Percentiles rank a stretch among this genome's conserved stretches.
phyloP scores from a whole-genome alignment of 2,797 vertebrate genomes.

The Hypotaenidia okinawae region DNA sequence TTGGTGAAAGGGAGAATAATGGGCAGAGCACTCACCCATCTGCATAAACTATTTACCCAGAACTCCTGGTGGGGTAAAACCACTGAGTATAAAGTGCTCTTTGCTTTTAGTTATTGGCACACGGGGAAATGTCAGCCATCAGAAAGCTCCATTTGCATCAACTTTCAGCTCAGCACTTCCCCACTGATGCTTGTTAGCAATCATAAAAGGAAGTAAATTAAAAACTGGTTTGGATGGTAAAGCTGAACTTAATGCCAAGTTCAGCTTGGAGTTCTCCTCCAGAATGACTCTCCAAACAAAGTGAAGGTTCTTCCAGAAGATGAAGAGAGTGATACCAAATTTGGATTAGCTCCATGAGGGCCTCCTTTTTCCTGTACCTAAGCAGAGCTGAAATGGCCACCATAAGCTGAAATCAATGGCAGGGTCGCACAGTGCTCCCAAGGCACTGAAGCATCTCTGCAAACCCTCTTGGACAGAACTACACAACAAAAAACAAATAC shows the following conservation, averaged over 20 bases:
- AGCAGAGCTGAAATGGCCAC: background rate
- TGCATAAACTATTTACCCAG: slow-evolving; percentile 25
- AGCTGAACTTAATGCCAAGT: background rate
- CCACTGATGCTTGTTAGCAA: background rate
- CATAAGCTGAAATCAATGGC: rapidly evolving
- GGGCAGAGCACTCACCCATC: background rate
- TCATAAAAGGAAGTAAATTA: background rate
- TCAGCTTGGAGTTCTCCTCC: background rate
- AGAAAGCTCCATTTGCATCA: slow-evolving; percentile 2
- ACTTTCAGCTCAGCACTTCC: background rate
- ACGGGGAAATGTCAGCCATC: background rate
- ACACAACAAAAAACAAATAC: background rate
- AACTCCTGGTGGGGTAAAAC: background rate
- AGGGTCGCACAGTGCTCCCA: background rate
- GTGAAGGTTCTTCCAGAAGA: background rate
- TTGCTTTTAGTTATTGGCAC: background rate
- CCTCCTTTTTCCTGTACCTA: background rate
- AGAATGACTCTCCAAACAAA: background rate
- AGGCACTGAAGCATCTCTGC: background rate
- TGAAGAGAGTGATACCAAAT: background rate
- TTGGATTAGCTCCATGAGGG: background rate
- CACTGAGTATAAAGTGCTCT: background rate
- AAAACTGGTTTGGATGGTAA: background rate
- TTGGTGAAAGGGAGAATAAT: background rate
- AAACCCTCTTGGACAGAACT: background rate